phyloP scores from a whole-genome alignment of 64 coral and sea anemone genomes.

The Porites australiensis region DNA sequence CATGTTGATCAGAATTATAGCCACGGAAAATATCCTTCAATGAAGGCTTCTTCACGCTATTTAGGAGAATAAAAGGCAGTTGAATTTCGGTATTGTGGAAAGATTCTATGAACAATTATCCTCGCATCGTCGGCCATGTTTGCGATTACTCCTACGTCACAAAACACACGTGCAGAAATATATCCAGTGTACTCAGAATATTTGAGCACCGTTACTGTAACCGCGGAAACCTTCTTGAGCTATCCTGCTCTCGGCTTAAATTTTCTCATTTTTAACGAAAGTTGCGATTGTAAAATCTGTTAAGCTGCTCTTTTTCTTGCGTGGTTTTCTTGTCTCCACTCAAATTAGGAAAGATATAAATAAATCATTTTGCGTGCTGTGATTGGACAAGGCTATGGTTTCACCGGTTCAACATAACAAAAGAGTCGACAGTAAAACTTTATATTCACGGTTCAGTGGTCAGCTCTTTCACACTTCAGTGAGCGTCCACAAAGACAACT shows the following conservation, averaged over 20 bases:
- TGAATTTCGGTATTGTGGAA: background rate
- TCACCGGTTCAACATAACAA: conserved; percentile 38
- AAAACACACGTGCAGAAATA: conserved; percentile 24
- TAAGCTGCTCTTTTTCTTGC: conserved; percentile 35
- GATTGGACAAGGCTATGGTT: background rate
- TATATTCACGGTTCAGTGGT: background rate
- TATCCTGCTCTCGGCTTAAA: background rate
- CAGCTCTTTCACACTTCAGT: conserved; percentile 3
- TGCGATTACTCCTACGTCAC: conserved; percentile 42
- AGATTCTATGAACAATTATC: background rate
- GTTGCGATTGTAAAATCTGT: too few relatives aligned
- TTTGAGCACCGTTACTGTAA: background rate
- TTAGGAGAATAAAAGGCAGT: background rate
- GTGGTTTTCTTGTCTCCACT: conserved; percentile 10
- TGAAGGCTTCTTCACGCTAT: background rate
- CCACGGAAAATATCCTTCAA: background rate
- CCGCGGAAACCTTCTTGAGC: background rate
- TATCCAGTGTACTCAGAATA: background rate
- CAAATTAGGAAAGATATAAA: conserved; percentile 27
- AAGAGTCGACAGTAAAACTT: background rate
- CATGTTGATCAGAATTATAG: conserved; percentile 35
- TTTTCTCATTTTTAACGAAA: background rate
- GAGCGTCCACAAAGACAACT: background rate
- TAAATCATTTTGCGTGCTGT: conserved; percentile 37
- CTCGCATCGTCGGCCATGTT: conserved; percentile 33